Conservation (phyloP, 2,888 invertebrate species). For the Sphaerophoria taeniata region DNA sequence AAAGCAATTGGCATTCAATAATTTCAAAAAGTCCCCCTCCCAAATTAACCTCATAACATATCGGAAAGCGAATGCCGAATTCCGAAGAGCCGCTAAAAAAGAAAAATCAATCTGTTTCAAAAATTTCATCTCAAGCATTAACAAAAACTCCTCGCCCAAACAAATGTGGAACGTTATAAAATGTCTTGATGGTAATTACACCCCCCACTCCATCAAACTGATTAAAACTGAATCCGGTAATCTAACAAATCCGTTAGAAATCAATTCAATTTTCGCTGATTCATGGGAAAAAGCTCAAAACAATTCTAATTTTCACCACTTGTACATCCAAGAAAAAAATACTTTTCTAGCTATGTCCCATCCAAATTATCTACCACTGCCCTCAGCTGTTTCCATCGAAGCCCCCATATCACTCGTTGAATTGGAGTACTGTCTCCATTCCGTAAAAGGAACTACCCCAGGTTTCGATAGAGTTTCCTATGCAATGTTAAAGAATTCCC, state of each 20-base stretch:
- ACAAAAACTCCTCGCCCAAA: neutral
- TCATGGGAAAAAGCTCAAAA: neutral
- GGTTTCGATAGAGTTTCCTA: neutral
- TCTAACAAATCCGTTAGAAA: neutral
- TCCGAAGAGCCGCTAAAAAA: too few species aligned
- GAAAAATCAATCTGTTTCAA: neutral
- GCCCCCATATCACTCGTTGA: too few species aligned
- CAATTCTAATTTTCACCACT: neutral
- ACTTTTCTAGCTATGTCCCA: too few species aligned
- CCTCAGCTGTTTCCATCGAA: too few species aligned
- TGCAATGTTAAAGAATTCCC: conserved; percentile 21
- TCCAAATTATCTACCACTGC: too few species aligned
- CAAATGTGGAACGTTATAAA: neutral
- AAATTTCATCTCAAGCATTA: neutral
- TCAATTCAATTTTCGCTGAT: neutral
- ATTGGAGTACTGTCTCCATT: too few species aligned
- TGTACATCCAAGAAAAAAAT: neutral
- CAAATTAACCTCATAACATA: too few species aligned
- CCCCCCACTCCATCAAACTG: neutral
- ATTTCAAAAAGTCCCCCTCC: too few species aligned
- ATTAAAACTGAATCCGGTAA: neutral
- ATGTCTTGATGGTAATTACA: neutral
- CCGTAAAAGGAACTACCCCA: too few species aligned
- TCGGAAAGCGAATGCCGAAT: too few species aligned
- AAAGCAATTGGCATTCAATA: too few species aligned